Base-by-base conservation (phyloP, 2,888 invertebrate species). In the Dichetophora obliterata region DNA sequence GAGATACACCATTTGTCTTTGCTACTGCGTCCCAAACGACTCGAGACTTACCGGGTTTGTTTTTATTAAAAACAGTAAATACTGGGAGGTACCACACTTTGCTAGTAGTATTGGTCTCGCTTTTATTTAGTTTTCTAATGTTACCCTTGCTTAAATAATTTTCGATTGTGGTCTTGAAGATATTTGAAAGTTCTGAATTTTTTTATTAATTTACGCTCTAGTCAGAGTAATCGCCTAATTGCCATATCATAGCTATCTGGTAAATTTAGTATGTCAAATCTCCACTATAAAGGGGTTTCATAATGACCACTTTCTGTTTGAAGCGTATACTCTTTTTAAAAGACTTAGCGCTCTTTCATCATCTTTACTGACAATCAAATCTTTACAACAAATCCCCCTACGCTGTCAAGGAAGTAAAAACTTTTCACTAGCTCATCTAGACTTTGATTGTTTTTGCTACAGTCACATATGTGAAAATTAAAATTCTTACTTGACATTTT, bases 21-120 rank as follows among this genome's bases (percentile, higher is more conserved):
- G 77, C 75, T 19, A 76, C 78, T 0, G 77, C 78, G 50, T 79
- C 72, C 73, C 77, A 79, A 11, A 77, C 75, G 5, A 79, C n/a
- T 5, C 76, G 66, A n/a, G n/a, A n/a, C n/a, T n/a, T 31, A 31
- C 31, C 31, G 31, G 31, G 31, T 31, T 31, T 31, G 31, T 31
- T 31, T 31, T 31, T 31, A 31, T 31, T 31, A 31, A 31, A 31
- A 31, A 31, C 31, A 31, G 31, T 5, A 31, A 31, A 31, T 31
- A 31, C 5, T 31, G 31, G 31, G 5, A 31, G 31, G 31, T 31
- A 31, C 31, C 31, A 31, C 31, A 31, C 31, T 31, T 31, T 31
- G 31, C 31, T 31, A 31, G 31, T 31, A 31, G 5, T 31, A 31
- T 50, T 50, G 14, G 48, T 34, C 19, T 48, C 69, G 19, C 24